Base-by-base conservation (phyloP, 2,888 invertebrate genomes). In the Tortricodes alternella region DNA sequence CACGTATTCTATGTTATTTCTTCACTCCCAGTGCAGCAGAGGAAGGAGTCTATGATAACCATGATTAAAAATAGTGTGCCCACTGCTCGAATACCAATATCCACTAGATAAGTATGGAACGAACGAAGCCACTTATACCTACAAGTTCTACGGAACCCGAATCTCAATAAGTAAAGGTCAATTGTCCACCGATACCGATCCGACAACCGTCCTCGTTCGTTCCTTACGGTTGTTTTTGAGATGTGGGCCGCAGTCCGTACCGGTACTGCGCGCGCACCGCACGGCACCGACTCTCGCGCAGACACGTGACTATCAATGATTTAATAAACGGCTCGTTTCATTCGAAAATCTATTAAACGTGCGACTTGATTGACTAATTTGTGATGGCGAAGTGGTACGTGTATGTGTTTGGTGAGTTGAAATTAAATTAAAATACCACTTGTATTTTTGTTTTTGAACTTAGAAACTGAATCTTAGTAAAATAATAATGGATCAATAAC, bases 331-430 rank as follows among this genome's bases (percentile, higher is more conserved):
- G 29, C 29, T 29, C 27, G 29, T 29, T 16, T 24, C 24, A 24
- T 24, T 7, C 24, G n/a, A 35, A 35, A 32, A 46, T 35, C 43
- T 29, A 44, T 44, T 44, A 38, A 21, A 29, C 43, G 18, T 56
- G 41, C 29, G 18, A 37, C 19, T 59, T 58, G 32, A 57, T 59
- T 62, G 55, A 43, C 37, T 27, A 32, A 53, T 64, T 27, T 46
- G 44, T 35, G 39, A 66, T 66, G 66, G 61, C 61, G 51, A 49
- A 46, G 46, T 59, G 48, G 61, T 53, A 51, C 37, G 46, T 62
- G 46, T 51, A 62, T 41, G 53, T 60, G 49, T 46, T 59, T 6
- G 64, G 66, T 66, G 58, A 66, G 64, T 62, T 18, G 3, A 24
- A 7, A 38, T 44, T 46, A 24, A 38, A 5, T 18, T 32, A n/a